Conservation (phyloP, 2,888 invertebrate genomes). For the Aquatica leii region DNA sequence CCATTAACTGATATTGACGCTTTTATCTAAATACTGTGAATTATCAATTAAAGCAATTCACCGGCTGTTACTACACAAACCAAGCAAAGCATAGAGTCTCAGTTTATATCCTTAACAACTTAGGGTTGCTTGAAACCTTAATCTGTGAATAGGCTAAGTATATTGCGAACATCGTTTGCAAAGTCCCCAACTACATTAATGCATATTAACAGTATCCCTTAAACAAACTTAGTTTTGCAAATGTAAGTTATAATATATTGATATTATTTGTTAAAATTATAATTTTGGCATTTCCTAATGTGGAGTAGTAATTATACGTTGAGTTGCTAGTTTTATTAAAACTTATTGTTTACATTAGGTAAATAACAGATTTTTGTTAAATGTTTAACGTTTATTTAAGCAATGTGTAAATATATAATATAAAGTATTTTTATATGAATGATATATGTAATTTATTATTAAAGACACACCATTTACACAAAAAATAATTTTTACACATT, state of each 20-base stretch:
- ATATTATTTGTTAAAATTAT: constrained; percentile 14
- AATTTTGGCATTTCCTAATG: constrained; percentile 1
- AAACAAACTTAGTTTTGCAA: constrained; percentile 31
- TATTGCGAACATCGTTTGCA: constrained; percentile 33
- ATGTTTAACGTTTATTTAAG: too few species aligned
- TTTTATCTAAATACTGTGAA: constrained; percentile 30
- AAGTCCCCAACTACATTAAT: constrained; percentile 34
- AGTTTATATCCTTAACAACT: constrained; percentile 34
- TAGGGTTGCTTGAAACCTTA: constrained; percentile 36
- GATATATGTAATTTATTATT: too few species aligned
- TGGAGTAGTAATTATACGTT: too few species aligned
- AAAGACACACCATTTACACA: too few species aligned
- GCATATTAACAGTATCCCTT: constrained; percentile 34
- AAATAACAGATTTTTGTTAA: too few species aligned
- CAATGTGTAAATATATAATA: too few species aligned
- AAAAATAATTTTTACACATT: too few species aligned
- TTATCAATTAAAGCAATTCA: constrained; percentile 33
- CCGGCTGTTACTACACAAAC: constrained; percentile 33
- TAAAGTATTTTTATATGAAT: too few species aligned
- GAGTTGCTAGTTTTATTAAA: too few species aligned
- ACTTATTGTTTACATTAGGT: too few species aligned
- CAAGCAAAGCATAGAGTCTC: constrained; percentile 29
- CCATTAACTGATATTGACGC: constrained; percentile 25
- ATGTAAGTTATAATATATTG: constrained; percentile 27
- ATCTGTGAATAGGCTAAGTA: constrained; percentile 38